These are phyloP conservation scores for Platysternon megacephalum DNA, from an alignment of 2,113 vertebrate species.

Conservation along the genomic window DNA sequence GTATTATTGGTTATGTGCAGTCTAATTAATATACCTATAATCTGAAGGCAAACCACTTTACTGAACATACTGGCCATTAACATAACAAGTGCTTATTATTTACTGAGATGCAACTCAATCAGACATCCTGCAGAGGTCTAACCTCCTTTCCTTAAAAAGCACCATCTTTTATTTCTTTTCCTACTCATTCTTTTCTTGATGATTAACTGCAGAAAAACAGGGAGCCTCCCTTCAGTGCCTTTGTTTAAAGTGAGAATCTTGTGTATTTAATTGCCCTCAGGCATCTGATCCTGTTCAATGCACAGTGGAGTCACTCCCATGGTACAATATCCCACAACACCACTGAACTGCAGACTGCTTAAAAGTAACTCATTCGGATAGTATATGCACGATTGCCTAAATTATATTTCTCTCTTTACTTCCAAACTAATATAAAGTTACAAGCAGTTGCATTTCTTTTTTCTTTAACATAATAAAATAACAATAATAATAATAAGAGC, in stretches of 20 bases:
- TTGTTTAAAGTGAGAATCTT: slow-evolving; percentile 63
- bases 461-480: not conserved
- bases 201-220: slow-evolving; percentile 51
- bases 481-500: slow-evolving; percentile 20
- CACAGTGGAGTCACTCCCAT: not conserved
- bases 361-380: slow-evolving; percentile 16
- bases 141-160: not conserved
- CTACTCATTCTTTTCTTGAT: slow-evolving; percentile 32
- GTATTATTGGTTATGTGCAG: not conserved
- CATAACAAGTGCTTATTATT: slow-evolving; percentile 69
- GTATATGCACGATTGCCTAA: not conserved
- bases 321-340: not conserved
- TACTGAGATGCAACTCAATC: slow-evolving; percentile 21
- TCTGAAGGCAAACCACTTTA: slow-evolving; percentile 19
- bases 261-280: slow-evolving; percentile 55
- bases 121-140: slow-evolving; percentile 51
- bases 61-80: slow-evolving; percentile 56
- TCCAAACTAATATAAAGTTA: slow-evolving; percentile 11
- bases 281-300: slow-evolving; percentile 40
- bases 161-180: not conserved
- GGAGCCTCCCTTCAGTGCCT: slow-evolving; percentile 58
- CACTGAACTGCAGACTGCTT: not conserved
- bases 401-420: slow-evolving; percentile 45
- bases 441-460: not conserved
- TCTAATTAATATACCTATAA: slow-evolving; percentile 1